Conservation (phyloP, 2,888 invertebrate species). For the Coleophora deauratella region DNA sequence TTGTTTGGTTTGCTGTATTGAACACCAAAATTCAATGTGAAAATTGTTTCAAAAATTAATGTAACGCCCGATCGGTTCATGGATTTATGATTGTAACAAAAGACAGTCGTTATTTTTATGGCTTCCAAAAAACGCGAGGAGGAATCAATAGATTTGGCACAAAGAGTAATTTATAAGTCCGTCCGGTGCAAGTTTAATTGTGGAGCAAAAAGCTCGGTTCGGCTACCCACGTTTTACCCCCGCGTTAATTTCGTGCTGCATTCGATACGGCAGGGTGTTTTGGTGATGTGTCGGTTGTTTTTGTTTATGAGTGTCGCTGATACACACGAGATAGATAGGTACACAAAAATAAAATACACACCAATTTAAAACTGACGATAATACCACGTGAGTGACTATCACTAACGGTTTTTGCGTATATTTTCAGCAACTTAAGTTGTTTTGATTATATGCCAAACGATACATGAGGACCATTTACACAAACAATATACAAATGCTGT, state of each 20-base stretch:
- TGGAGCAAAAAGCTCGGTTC: constrained; percentile 34
- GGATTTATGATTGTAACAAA: constrained; percentile 56
- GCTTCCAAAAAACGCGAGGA: constrained; percentile 51
- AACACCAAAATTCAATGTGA: too few species aligned
- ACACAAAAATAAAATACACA: too few species aligned
- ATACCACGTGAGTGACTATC: background rate
- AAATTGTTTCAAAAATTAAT: background rate
- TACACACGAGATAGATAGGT: too few species aligned
- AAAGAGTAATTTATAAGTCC: constrained; percentile 57
- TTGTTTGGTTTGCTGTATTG: background rate
- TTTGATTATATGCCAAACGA: constrained; percentile 3
- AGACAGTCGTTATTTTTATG: constrained; percentile 66
- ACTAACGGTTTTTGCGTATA: constrained; percentile 2
- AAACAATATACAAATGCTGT: too few species aligned
- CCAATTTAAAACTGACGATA: too few species aligned
- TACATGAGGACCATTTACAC: constrained; percentile 1
- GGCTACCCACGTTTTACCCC: constrained; percentile 32
- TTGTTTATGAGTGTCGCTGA: constrained; percentile 23
- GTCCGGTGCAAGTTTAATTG: constrained; percentile 48
- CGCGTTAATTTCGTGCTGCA: constrained; percentile 43
- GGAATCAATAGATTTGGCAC: constrained; percentile 54
- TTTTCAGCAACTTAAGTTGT: constrained; percentile 2
- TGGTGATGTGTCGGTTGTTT: constrained; percentile 26
- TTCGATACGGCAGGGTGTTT: constrained; percentile 40
- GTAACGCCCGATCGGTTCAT: constrained; percentile 6